Base-by-base conservation (phyloP, 2,888 invertebrate species). In the Laothoe populi region DNA sequence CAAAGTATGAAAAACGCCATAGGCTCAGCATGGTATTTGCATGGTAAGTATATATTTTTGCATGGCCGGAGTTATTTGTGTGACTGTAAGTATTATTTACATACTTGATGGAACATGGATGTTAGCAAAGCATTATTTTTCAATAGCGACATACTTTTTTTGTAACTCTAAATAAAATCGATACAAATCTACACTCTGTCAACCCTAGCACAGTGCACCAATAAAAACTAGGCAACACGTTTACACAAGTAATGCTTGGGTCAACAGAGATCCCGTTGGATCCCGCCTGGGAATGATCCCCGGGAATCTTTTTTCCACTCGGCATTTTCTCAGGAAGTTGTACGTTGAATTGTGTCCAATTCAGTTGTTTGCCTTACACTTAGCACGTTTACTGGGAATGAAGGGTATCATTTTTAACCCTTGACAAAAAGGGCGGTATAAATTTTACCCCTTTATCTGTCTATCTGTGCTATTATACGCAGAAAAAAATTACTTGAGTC, bases 231-330 rank as follows among this genome's bases (percentile, higher is more conserved):
- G 70, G 63, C 77, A 80, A 82, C 84, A 83, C 80, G 87, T 89
- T 89, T 89, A 84, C 82, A 80, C 88, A 87, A 88, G 87, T 89
- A 89, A 89, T 88, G 87, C 86, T 74, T 76, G 73, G 83, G 87
- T 87, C 87, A 89, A 89, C 87, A 88, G 70, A 44, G 69, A 70
- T 66, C 70, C 69, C 70, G 70, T 73, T 60, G 65, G 66, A 16
- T 35, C 63, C 66, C 69, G 73, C 63, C 64, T 49, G 67, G 65
- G 65, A 68, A 58, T 53, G 63, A 64, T 64, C 60, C 59, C 49
- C 60, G 66, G 71, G 73, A 71, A 68, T 71, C 69, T 74, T 77
- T 81, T 77, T 79, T 78, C 68, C 67, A 66, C 65, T 64, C 69
- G 71, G 68, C 69, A 58, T 57, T 58, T 62, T 58, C 48, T 48